A percentile compares a stretch with the other conserved stretches of the same genome.
phyloP scores from a whole-genome alignment of 2,888 invertebrate species.

The Stomorhina lunata region DNA sequence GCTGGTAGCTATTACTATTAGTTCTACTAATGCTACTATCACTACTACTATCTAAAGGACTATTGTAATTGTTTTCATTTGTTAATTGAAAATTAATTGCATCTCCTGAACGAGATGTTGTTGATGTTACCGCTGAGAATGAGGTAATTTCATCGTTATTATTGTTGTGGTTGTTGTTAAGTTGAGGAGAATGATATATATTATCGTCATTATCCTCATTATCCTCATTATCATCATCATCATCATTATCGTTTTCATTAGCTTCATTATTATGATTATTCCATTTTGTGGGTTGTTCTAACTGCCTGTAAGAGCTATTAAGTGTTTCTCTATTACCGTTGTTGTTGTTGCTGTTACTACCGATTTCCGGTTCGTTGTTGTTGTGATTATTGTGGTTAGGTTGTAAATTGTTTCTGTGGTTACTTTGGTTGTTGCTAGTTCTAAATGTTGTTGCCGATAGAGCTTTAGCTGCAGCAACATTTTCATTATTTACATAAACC shows the following conservation, averaged over 20 bases:
- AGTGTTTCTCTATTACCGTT: slow-evolving; percentile 28
- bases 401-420: slow-evolving; percentile 39
- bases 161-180: neutral
- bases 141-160: slow-evolving; percentile 22
- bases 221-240: slow-evolving; percentile 2
- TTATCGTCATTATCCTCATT: no score
- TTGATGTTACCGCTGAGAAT: neutral
- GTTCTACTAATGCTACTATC: neutral
- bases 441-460: neutral
- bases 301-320: slow-evolving; percentile 45
- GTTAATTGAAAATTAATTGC: slow-evolving; percentile 59
- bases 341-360: no score
- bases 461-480: slow-evolving; percentile 11
- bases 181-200: neutral
- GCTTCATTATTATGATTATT: slow-evolving; percentile 18
- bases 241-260: neutral
- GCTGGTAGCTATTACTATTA: neutral
- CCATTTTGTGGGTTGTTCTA: slow-evolving; percentile 6
- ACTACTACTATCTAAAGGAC: neutral
- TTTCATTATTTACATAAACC: neutral
- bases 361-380: slow-evolving; percentile 49
- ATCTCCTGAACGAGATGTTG: slow-evolving; percentile 25
- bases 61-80: slow-evolving; percentile 43
- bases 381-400: slow-evolving; percentile 36
- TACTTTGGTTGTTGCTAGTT: neutral